Percentiles rank a stretch among this genome's conserved stretches.
Evolutionary conservation across 2,113 vertebrate species (phyloP).

Genomic region (Megalops atlanticus): DNA sequence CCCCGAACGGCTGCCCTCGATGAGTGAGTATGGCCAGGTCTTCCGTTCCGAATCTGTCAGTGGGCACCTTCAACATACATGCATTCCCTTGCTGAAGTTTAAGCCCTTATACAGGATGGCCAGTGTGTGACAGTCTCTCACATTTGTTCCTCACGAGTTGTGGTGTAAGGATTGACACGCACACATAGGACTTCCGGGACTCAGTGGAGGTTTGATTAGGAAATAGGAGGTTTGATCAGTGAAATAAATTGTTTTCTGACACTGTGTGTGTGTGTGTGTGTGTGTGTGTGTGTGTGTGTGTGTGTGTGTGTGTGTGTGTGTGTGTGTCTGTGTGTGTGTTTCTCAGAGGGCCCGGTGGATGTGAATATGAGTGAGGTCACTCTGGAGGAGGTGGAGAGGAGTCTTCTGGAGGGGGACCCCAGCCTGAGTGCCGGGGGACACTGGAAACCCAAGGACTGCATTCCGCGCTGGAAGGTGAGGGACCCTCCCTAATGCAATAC

Average conservation of each 20-base stretch:
- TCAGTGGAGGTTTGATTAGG: too few relatives aligned
- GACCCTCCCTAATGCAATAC: neutral
- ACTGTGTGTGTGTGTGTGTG: neutral
- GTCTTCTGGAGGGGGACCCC: slow-evolving; percentile 72
- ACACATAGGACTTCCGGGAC: too few relatives aligned
- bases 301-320: neutral
- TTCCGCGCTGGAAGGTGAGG: slow-evolving; percentile 92
- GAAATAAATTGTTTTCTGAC: too few relatives aligned
- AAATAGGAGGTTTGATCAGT: too few relatives aligned
- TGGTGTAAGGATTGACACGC: neutral
- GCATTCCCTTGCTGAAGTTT: neutral
- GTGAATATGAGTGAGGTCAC: slow-evolving; percentile 92
- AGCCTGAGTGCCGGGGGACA: slow-evolving; percentile 80
- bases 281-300: neutral
- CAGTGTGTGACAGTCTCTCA: too few relatives aligned
- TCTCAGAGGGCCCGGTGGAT: slow-evolving; percentile 84
- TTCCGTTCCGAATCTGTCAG: neutral
- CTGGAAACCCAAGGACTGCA: slow-evolving; percentile 90
- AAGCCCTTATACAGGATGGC: neutral
- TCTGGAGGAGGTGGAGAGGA: slow-evolving; percentile 83
- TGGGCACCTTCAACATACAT: neutral
- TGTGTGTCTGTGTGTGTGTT: slow-evolving; percentile 1
- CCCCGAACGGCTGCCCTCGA: slow-evolving; percentile 89
- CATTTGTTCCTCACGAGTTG: neutral
- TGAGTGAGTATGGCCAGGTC: slow-evolving; percentile 81